Base-by-base conservation (phyloP, 2,113 vertebrate genomes). In the Noctilio leporinus region DNA sequence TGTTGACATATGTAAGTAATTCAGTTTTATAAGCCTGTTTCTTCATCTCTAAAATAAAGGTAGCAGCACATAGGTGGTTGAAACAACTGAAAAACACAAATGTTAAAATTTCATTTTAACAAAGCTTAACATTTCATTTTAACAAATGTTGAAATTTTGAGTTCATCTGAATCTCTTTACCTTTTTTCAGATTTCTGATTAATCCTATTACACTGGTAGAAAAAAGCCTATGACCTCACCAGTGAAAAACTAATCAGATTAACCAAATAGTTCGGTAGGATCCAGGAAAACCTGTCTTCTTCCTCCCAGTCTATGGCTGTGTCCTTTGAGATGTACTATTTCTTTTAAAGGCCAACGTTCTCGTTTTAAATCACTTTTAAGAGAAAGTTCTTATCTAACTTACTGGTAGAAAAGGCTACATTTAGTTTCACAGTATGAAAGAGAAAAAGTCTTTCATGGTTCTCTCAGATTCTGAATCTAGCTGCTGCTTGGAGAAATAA, bases 381-480 rank as follows among this genome's bases (percentile, higher is more conserved):
- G 62, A 75, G 28, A 57, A 57, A 84, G 55, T 65, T 28, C 28
- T 81, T 55, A 76, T 73, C n/a, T 57, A 87, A 89, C 81, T 89
- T 92, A 80, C 55, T 80, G 38, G 26, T 62, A 59, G 67, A 76
- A 75, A 62, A 80, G 47, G 24, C 75, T 51, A 4, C 38, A 75
- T 96, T 96, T 94, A 81, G 30, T 59, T 90, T 86, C 95, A 86
- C 64, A 84, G 81, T 38, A 70, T 53, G 64, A 47, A 75, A 87
- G 16, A 85, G 19, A 35, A 87, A 51, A 78, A 83, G n/a, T 83
- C 62, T 87, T 93, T 67, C 84, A 24, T 92, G 85, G 10, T 69
- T 95, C 45, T 55, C 70, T 87, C 81, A 70, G 85, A 76, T 40
- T 80, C 70, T 55, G 57, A 81, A n/a, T 59, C 85, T 82, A 26